A percentile compares a stretch with the other conserved stretches of the same genome.
phyloP scores from a whole-genome alignment of 2,888 invertebrate genomes.

The Drosophila anomalata region DNA sequence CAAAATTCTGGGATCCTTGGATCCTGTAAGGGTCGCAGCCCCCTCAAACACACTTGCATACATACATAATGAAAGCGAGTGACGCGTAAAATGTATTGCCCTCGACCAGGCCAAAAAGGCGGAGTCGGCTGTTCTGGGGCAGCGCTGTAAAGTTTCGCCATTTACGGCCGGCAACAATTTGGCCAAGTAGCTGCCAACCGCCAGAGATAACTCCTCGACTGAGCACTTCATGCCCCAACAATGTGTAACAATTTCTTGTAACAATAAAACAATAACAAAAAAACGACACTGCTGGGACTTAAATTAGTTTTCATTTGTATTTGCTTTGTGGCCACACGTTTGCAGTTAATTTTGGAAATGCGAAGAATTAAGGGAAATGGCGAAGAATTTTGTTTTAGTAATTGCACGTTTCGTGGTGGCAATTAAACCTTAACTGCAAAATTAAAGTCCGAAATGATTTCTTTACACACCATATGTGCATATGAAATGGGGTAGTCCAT shows the following conservation, averaged over 20 bases:
- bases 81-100: slow-evolving; percentile 62
- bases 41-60: slow-evolving; percentile 4
- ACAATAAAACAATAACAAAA: no score
- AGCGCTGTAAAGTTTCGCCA: slow-evolving; percentile 56
- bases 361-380: no score
- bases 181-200: slow-evolving; percentile 68
- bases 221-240: slow-evolving; percentile 65
- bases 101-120: slow-evolving; percentile 18
- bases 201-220: slow-evolving; percentile 42
- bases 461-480: not conserved
- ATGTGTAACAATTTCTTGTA: slow-evolving; percentile 58
- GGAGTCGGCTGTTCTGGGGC: not conserved
- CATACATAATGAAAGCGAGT: slow-evolving; percentile 46
- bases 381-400: slow-evolving; percentile 22
- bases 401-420: slow-evolving; percentile 20
- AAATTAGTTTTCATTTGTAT: slow-evolving; percentile 62
- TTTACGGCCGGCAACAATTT: slow-evolving; percentile 68
- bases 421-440: slow-evolving; percentile 21
- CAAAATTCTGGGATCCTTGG: not conserved
- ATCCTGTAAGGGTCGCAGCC: not conserved
- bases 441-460: slow-evolving; percentile 11
- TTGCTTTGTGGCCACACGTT: not conserved
- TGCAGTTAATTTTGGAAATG: no score
- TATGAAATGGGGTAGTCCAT: slow-evolving; percentile 1
- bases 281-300: slow-evolving; percentile 39